Percentiles rank a stretch among this genome's conserved stretches.
Evolutionary conservation across 2,797 vertebrate genomes (phyloP).

Genomic region (Cuniculus paca): DNA sequence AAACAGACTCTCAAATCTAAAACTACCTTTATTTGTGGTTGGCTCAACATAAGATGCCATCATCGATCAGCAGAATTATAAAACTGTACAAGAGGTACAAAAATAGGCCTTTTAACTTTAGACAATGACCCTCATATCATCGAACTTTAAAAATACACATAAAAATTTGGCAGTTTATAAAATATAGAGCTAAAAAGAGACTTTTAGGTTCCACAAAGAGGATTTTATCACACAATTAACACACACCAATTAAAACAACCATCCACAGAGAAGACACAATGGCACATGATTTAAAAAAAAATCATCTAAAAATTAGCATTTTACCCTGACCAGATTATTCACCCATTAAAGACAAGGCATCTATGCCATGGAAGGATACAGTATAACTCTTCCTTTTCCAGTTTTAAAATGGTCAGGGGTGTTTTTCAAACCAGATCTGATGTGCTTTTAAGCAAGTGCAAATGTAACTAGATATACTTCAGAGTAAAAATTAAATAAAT

Average conservation of each 20-base stretch:
- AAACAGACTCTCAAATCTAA: background rate
- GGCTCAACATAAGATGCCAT: slow-evolving; percentile 78
- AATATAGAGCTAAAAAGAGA: slow-evolving; percentile 82
- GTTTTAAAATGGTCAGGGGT: slow-evolving; percentile 76
- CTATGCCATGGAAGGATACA: slow-evolving; percentile 78
- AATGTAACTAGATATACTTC: slow-evolving; percentile 78
- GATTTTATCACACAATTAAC: slow-evolving; percentile 70
- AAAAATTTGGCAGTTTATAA: slow-evolving; percentile 81
- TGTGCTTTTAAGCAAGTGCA: slow-evolving; percentile 84
- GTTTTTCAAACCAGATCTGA: slow-evolving; percentile 78
- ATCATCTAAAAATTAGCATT: slow-evolving; percentile 75
- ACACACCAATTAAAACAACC: slow-evolving; percentile 59
- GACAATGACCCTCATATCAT: slow-evolving; percentile 80
- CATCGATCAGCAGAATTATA: slow-evolving; percentile 85
- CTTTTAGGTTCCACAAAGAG: slow-evolving; percentile 76
- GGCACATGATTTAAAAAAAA: slow-evolving; percentile 69
- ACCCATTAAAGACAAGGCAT: slow-evolving; percentile 62
- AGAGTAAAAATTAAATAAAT: slow-evolving; percentile 91
- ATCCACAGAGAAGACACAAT: slow-evolving; percentile 81
- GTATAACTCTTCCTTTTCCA: slow-evolving; percentile 83
- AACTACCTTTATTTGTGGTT: slow-evolving; percentile 79
- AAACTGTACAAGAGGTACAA: slow-evolving; percentile 89
- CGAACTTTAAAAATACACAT: slow-evolving; percentile 86
- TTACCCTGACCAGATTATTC: slow-evolving; percentile 69
- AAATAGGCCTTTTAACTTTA: slow-evolving; percentile 87